Percentiles rank a stretch among this genome's conserved stretches.
Conservation (phyloP, 2,797 vertebrate species). For the Anguilla marmorata region DNA sequence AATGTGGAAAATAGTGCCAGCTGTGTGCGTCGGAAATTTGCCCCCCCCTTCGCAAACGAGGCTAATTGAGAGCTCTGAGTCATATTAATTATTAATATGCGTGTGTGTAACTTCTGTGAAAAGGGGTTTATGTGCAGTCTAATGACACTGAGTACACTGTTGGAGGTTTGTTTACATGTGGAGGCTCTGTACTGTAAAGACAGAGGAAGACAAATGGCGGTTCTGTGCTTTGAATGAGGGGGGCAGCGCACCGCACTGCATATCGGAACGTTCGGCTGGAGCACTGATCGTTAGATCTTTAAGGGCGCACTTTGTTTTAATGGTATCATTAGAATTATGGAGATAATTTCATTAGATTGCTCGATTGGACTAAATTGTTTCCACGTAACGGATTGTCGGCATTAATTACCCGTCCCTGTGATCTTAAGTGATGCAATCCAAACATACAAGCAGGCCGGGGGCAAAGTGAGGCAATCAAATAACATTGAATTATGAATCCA, state of each 20-base stretch:
- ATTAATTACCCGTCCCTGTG: not conserved
- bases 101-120: not conserved
- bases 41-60: not conserved
- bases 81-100: constrained; percentile 18
- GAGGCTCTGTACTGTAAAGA: not conserved
- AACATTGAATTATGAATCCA: not conserved
- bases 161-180: not conserved
- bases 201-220: not conserved
- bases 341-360: not conserved
- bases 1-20: constrained; percentile 9
- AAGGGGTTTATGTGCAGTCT: not conserved
- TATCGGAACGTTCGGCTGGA: not conserved
- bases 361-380: not conserved
- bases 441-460: not conserved
- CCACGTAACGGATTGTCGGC: not conserved
- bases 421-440: not conserved
- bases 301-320: not conserved
- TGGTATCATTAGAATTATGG: not conserved
- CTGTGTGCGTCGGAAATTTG: not conserved
- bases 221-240: not conserved
- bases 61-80: constrained; percentile 25
- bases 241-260: not conserved
- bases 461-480: not conserved
- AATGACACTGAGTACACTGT: not conserved
- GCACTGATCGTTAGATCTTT: not conserved